Evolutionary conservation across 2,113 vertebrate genomes (phyloP).

Genomic region (Oncorhynchus clarkii): DNA sequence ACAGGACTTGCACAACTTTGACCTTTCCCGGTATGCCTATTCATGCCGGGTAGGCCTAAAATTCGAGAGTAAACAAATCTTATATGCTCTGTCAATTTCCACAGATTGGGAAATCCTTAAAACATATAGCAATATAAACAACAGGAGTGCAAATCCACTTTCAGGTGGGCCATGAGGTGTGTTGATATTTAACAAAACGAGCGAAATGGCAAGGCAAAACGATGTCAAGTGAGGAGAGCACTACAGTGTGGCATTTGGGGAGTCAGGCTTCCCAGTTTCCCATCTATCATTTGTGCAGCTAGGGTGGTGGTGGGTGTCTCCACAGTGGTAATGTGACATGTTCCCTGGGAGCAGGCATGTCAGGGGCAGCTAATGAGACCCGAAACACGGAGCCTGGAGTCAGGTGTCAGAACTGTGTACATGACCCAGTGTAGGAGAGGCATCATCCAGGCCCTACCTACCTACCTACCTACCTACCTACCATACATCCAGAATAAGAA

Average conservation of each 20-base stretch:
- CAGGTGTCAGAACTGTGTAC: constrained; percentile 10
- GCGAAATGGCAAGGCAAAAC: neutral
- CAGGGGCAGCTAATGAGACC: constrained; percentile 21
- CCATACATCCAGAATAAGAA: constrained; percentile 1
- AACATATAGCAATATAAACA: neutral
- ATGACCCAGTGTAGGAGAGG: neutral
- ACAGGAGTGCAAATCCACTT: neutral
- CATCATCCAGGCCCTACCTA: neutral
- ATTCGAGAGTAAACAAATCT: neutral
- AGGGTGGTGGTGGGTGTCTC: constrained; percentile 1
- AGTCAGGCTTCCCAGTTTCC: constrained; percentile 1
- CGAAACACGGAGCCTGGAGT: constrained; percentile 16
- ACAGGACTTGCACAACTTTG: neutral
- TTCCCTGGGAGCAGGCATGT: constrained; percentile 4
- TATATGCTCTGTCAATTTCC: neutral
- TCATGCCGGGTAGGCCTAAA: neutral
- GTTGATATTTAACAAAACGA: neutral
- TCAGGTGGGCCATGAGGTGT: neutral
- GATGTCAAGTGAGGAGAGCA: neutral
- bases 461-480: neutral
- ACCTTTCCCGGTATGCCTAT: neutral
- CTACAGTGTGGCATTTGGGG: neutral
- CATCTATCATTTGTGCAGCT: neutral
- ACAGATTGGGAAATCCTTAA: neutral
- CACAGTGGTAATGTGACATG: constrained; percentile 1